Percentiles rank a stretch among this genome's conserved stretches.
phyloP scores from a whole-genome alignment of 2,797 vertebrate species.

The Prunella strophiata region DNA sequence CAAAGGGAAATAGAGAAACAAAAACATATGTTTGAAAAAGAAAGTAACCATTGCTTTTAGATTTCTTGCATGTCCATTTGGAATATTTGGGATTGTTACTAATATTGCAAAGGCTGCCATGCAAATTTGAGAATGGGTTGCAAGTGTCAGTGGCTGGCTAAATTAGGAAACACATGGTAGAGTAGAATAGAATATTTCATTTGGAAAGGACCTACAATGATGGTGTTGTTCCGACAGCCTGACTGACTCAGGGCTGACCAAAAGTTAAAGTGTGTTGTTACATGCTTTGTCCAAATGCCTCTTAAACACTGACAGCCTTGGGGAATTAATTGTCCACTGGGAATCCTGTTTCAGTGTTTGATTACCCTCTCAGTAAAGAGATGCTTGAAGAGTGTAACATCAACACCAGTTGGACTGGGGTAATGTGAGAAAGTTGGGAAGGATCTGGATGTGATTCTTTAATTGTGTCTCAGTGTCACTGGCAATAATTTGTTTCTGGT shows the following conservation, averaged over 20 bases:
- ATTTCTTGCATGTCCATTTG: not conserved
- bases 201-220: not conserved
- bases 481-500: not conserved
- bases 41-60: not conserved
- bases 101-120: not conserved
- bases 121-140: not conserved
- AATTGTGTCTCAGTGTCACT: not conserved
- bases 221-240: not conserved
- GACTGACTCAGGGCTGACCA: not conserved
- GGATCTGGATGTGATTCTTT: not conserved
- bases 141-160: not conserved
- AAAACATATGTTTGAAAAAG: not conserved
- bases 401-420: not conserved
- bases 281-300: not conserved
- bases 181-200: not conserved
- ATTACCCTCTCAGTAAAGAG: not conserved
- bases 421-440: not conserved
- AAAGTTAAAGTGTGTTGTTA: not conserved
- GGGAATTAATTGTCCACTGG: not conserved
- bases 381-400: not conserved
- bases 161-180: not conserved
- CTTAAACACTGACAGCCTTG: not conserved
- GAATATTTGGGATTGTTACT: not conserved
- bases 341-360: not conserved
- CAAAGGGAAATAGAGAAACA: not conserved